These are phyloP conservation scores for Akabosia matsudoensis DNA, from an alignment of 1,140 invertebrate species.

Conservation along the genomic window DNA sequence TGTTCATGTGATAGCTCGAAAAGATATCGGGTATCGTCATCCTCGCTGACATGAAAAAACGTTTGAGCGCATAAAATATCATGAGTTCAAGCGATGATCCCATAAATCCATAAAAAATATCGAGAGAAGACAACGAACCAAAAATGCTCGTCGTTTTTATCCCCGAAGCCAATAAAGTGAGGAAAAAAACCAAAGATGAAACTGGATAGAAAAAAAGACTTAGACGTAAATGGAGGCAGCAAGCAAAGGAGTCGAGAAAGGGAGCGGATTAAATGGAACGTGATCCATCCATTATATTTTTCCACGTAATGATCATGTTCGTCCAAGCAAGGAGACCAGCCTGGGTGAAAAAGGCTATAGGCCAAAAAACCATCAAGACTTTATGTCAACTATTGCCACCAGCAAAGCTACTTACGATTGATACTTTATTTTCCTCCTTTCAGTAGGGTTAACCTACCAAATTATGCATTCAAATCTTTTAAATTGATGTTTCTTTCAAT, in stretches of 20 bases:
- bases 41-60: background rate
- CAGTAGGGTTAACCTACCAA: too few relatives aligned
- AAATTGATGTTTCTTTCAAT: too few relatives aligned
- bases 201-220: background rate
- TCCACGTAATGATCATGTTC: slow-evolving; percentile 20
- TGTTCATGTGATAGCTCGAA: too few relatives aligned
- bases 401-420: too few relatives aligned
- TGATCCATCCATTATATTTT: slow-evolving; percentile 25
- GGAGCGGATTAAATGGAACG: slow-evolving; percentile 22
- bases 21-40: background rate
- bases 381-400: too few relatives aligned
- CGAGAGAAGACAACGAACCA: too few relatives aligned
- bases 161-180: background rate
- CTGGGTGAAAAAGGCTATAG: background rate
- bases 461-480: too few relatives aligned
- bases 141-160: background rate
- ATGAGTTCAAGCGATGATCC: background rate
- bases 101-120: slow-evolving; percentile 3
- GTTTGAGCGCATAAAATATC: background rate
- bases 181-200: background rate
- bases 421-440: too few relatives aligned
- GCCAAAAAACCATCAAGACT: background rate
- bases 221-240: background rate
- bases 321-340: slow-evolving; percentile 21
- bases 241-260: background rate